These are phyloP conservation scores for Labroides dimidiatus DNA, from an alignment of 2,797 vertebrate species.

Conservation along the genomic window DNA sequence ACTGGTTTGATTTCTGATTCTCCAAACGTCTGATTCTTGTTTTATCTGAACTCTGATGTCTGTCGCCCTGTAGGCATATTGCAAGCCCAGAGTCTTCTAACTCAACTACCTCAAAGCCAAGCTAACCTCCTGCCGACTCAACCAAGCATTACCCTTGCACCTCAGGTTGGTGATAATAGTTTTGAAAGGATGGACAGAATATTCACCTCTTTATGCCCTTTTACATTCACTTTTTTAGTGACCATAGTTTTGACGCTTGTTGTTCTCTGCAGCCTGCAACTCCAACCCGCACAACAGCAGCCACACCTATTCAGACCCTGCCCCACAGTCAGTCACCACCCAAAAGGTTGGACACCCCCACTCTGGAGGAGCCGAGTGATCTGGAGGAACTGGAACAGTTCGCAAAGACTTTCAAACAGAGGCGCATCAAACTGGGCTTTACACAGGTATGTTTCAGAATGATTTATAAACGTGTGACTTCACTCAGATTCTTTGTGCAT, in stretches of 20 bases:
- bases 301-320: conserved; percentile 93
- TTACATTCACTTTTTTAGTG: too few species aligned
- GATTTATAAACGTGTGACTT: conserved; percentile 10
- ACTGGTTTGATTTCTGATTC: too few species aligned
- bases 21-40: too few species aligned
- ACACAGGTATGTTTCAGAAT: conserved; percentile 90
- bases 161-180: conserved; percentile 88
- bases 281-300: conserved; percentile 97
- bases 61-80: conserved; percentile 87
- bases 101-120: conserved; percentile 99
- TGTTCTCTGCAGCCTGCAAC: conserved; percentile 91
- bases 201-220: too few species aligned
- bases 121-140: conserved; percentile 99
- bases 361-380: conserved; percentile 98
- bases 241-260: not conserved
- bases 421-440: conserved; percentile 99
- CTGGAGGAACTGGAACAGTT: conserved; percentile 99
- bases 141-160: conserved; percentile 97
- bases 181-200: too few species aligned
- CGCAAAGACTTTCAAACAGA: conserved; percentile 99
- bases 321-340: conserved; percentile 97
- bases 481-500: not conserved
- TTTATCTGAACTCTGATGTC: conserved; percentile 4
- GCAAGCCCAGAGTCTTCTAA: conserved; percentile 98
- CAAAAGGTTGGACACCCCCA: conserved; percentile 97